phyloP scores from a whole-genome alignment of 2,113 vertebrate genomes.

The Vombatus ursinus region DNA sequence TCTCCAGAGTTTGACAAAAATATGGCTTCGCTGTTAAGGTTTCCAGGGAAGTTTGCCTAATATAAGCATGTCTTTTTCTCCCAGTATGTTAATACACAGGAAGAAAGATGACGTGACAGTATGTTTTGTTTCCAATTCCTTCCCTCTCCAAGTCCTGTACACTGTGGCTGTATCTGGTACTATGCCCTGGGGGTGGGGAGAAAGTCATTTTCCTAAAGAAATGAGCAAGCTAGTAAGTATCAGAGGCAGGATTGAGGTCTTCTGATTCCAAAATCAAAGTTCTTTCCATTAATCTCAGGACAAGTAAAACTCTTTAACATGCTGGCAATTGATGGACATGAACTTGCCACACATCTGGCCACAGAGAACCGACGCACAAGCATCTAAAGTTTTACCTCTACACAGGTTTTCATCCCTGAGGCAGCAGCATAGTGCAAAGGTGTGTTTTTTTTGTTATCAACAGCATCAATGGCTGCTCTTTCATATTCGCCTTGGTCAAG shows the following conservation, averaged over 20 bases:
- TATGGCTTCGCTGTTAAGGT: background rate
- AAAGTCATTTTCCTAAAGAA: background rate
- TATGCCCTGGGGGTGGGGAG: background rate
- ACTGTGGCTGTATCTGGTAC: background rate
- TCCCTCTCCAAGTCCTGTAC: background rate
- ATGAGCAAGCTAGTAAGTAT: background rate
- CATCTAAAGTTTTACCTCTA: conserved; percentile 88
- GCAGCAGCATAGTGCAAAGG: conserved; percentile 97
- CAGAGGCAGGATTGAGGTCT: background rate
- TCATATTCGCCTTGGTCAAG: conserved; percentile 97
- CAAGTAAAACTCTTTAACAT: conserved; percentile 39
- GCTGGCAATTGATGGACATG: conserved; percentile 13
- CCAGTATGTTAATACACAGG: background rate
- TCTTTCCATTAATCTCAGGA: conserved; percentile 11
- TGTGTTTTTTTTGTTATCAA: conserved; percentile 97
- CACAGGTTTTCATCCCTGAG: conserved; percentile 98
- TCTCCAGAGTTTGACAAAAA: background rate
- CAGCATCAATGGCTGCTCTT: conserved; percentile 92
- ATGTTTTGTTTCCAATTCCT: background rate
- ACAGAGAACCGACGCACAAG: background rate
- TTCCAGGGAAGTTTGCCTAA: background rate
- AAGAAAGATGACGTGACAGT: background rate
- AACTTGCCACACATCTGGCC: conserved; percentile 32
- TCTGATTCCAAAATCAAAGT: background rate
- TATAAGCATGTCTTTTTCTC: background rate